These are phyloP conservation scores for Lycaena phlaeas DNA, from an alignment of 2,888 invertebrate genomes.

Conservation along the genomic window DNA sequence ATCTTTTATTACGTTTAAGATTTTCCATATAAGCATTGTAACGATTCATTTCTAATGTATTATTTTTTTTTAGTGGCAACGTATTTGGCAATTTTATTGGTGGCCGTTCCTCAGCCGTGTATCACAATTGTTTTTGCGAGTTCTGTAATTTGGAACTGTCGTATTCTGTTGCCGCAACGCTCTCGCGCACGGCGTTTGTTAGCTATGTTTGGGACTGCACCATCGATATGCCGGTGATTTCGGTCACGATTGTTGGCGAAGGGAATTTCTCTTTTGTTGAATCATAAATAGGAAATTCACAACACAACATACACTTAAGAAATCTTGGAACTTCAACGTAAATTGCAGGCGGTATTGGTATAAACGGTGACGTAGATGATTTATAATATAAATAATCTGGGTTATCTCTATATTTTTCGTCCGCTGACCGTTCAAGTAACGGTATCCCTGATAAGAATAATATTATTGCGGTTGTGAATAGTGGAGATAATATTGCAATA, in stretches of 20 bases:
- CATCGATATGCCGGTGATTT: constrained; percentile 80
- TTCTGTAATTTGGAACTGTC: constrained; percentile 34
- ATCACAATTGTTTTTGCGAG: constrained; percentile 63
- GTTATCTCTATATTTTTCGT: constrained; percentile 90
- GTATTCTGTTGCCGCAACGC: constrained; percentile 50
- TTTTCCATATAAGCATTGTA: constrained; percentile 62
- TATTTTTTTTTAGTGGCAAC: constrained; percentile 59
- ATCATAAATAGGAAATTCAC: constrained; percentile 92
- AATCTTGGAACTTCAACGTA: constrained; percentile 90
- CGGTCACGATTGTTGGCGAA: constrained; percentile 76
- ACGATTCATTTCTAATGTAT: constrained; percentile 58
- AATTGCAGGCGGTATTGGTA: constrained; percentile 89
- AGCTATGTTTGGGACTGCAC: constrained; percentile 82
- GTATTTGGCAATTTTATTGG: constrained; percentile 57
- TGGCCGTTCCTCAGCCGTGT: constrained; percentile 53
- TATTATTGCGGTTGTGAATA: constrained; percentile 90
- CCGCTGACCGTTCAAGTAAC: constrained; percentile 87
- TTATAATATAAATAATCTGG: constrained; percentile 91
- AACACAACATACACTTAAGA: constrained; percentile 87
- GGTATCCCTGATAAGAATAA: constrained; percentile 94
- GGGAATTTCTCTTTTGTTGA: constrained; percentile 77
- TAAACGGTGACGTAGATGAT: constrained; percentile 88
- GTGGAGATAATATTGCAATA: constrained; percentile 88
- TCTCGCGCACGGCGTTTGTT: constrained; percentile 61
- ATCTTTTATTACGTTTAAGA: constrained; percentile 46